Base-by-base conservation (phyloP, 2,888 invertebrate species). In the Pristionchus exspectatus region DNA sequence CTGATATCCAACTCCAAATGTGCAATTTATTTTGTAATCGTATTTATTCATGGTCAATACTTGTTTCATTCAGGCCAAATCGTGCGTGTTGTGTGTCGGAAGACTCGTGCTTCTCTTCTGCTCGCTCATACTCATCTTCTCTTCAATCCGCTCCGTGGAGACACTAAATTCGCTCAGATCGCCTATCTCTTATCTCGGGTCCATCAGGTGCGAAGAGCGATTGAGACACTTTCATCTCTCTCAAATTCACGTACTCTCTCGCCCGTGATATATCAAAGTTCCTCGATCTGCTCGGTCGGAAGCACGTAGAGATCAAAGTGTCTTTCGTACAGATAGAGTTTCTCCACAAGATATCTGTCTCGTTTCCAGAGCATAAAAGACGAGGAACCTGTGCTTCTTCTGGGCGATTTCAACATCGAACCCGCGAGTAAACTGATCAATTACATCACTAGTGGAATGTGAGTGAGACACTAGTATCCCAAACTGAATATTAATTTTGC, bases 341-440 rank as follows among this genome's bases (percentile, higher is more conserved):
- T 38, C 72, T 3, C 16, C 30, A 10, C 24, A 24, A 30, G 4
- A 74, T 24, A 44, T 77, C 44, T 44, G 0, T 24, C 74, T 77
- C 5, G 18, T 27, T 88, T 90, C 9, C 74, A 90, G 90, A 59
- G 83, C 54, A 81, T 84, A 88, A 30, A 63, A 18, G 18, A 66
- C 21, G 56, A 83, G 69, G 91, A 91, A 66, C 98, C 98, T 0
- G 96, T 97, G 10, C 97, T 99, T 90, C 92, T 99, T 90, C 97
- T 97, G 7, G 99, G 99, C 0, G 99, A 99, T 95, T 97, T 99
- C 91, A 99, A 99, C 95, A 97, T 97, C 4, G 96, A 96, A 90
- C 97, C 98, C 0, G 95, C 96, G 74, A 97, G 97, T 74, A 96
- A 96, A 3, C 96, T 98, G 0, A 97, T 97, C 93, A 95, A 96